These are phyloP conservation scores for Synanthedon myopaeformis DNA, from an alignment of 2,888 invertebrate species.

Conservation along the genomic window DNA sequence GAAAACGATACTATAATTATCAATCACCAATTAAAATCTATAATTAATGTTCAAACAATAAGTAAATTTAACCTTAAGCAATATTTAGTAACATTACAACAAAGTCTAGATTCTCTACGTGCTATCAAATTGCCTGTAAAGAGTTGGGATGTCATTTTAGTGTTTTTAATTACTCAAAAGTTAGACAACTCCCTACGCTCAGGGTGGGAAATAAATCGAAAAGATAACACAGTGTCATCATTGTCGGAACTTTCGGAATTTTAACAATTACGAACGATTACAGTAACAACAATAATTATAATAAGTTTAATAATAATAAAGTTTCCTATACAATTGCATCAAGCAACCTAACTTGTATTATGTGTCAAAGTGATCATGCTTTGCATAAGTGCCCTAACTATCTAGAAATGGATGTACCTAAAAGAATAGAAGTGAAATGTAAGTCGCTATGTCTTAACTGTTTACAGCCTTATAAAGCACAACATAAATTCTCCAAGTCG, in stretches of 20 bases:
- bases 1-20: background rate
- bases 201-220: background rate
- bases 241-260: background rate
- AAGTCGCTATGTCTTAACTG: conserved; percentile 1
- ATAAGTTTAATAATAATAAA: background rate
- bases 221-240: background rate
- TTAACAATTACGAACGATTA: background rate
- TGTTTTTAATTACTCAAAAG: background rate
- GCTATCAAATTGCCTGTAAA: background rate
- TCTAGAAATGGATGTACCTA: background rate
- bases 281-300: too few relatives aligned
- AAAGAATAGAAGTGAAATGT: background rate
- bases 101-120: background rate
- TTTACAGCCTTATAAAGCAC: conserved; percentile 2
- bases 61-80: background rate
- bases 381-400: conserved; percentile 1
- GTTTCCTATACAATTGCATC: background rate
- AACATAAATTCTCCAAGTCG: conserved; percentile 3
- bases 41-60: background rate
- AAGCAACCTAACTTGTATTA: background rate
- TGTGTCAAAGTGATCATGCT: background rate
- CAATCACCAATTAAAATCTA: background rate
- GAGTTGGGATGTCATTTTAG: background rate
- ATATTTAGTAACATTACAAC: background rate
- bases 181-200: background rate